Percentiles rank a stretch among this genome's conserved stretches.
Conservation (phyloP, 1,140 invertebrate species). For the Scaptomyza graminum region DNA sequence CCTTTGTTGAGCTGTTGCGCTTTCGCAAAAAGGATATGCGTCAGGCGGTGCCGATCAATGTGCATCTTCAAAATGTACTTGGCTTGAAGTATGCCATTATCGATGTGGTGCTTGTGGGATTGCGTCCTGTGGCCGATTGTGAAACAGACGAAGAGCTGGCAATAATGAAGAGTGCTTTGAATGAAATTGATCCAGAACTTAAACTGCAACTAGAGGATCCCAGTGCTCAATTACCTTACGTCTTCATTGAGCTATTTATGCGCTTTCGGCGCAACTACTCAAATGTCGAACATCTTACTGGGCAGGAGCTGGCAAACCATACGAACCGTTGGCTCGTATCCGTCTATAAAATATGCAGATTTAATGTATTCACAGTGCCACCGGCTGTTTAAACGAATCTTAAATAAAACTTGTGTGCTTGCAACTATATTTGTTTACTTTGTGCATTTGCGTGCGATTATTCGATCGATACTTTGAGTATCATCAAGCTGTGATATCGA, state of each 20-base stretch:
- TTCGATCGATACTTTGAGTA: not conserved
- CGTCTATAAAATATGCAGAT: constrained; percentile 48
- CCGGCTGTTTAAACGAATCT: constrained; percentile 1
- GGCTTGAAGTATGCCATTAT: constrained; percentile 45
- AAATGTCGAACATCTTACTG: constrained; percentile 11
- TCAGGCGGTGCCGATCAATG: constrained; percentile 40
- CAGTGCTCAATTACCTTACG: constrained; percentile 30
- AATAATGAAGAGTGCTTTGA: constrained; percentile 36
- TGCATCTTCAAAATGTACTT: constrained; percentile 39
- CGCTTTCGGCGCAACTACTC: constrained; percentile 54
- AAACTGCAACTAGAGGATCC: constrained; percentile 18
- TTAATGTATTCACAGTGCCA: constrained; percentile 47
- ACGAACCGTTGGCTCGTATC: constrained; percentile 48
- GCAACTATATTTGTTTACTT: not conserved
- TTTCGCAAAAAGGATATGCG: constrained; percentile 47
- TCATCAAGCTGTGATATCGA: not conserved
- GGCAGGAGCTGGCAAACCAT: constrained; percentile 9
- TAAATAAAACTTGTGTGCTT: too few species aligned
- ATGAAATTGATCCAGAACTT: constrained; percentile 38
- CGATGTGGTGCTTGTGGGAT: constrained; percentile 45
- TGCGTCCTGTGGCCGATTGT: constrained; percentile 41
- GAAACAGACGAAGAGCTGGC: constrained; percentile 32
- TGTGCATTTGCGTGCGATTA: not conserved
- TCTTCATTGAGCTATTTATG: constrained; percentile 49
- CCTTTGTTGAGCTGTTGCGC: constrained; percentile 38